These are phyloP conservation scores for Leptopilina syphax DNA, from an alignment of 2,888 invertebrate species.

Conservation along the genomic window DNA sequence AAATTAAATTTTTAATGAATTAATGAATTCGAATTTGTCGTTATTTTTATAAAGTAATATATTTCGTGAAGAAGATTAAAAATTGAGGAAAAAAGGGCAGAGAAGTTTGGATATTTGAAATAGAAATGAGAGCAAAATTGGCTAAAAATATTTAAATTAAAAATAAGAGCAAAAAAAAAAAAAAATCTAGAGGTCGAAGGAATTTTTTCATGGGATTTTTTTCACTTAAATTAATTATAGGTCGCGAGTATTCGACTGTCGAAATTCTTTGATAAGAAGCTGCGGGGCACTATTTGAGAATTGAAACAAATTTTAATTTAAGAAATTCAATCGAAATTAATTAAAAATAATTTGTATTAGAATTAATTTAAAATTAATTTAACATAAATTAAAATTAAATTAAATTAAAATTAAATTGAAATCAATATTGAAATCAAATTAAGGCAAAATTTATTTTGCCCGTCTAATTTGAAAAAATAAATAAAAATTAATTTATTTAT, in stretches of 20 bases:
- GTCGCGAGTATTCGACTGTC: constrained; percentile 52
- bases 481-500: too few species aligned
- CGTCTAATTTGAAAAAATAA: too few species aligned
- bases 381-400: too few species aligned
- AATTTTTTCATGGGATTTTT: constrained; percentile 52
- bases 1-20: too few species aligned
- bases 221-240: constrained; percentile 28
- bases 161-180: constrained; percentile 63
- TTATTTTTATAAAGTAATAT: too few species aligned
- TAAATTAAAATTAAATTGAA: too few species aligned
- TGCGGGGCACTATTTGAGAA: constrained; percentile 45
- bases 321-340: too few species aligned
- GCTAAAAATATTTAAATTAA: constrained; percentile 67
- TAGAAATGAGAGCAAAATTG: constrained; percentile 65
- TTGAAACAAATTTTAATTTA: constrained; percentile 43
- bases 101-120: constrained; percentile 33
- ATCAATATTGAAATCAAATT: too few species aligned
- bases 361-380: too few species aligned
- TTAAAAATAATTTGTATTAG: too few species aligned
- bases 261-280: constrained; percentile 47
- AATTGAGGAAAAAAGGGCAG: not conserved
- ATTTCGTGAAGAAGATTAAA: not conserved
- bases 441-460: too few species aligned
- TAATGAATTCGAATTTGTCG: too few species aligned
- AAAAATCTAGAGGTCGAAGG: constrained; percentile 34